These are phyloP conservation scores for Laticauda laticaudata DNA, from an alignment of 2,113 vertebrate species.

Conservation along the genomic window DNA sequence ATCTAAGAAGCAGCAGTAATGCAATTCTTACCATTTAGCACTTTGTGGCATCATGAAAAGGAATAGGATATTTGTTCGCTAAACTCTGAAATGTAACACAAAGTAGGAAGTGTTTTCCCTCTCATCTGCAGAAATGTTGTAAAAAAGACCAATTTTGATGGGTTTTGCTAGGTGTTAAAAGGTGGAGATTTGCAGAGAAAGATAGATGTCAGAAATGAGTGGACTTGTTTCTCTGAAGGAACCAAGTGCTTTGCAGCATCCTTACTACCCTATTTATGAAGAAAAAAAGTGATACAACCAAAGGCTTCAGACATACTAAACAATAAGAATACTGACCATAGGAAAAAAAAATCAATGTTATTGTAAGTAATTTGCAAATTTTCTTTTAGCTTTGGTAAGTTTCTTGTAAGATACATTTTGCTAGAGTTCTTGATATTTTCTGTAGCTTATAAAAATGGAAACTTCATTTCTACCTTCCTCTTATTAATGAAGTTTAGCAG, in stretches of 20 bases:
- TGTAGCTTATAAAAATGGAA: not conserved
- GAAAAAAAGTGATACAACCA: conserved; percentile 35
- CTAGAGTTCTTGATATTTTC: not conserved
- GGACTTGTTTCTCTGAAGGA: conserved; percentile 8
- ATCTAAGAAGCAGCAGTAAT: conserved; percentile 81
- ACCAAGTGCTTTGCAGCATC: conserved; percentile 7
- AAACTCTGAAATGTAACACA: conserved; percentile 77
- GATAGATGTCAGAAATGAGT: not conserved
- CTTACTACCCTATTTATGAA: not conserved
- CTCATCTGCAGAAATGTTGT: conserved; percentile 44
- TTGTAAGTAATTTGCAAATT: conserved; percentile 52
- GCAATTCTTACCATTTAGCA: conserved; percentile 85
- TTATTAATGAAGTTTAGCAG: not conserved
- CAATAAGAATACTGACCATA: conserved; percentile 24
- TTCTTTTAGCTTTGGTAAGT: not conserved
- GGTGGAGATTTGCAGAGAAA: conserved; percentile 42
- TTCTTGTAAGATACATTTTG: not conserved
- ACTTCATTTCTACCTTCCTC: not conserved
- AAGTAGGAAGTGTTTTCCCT: conserved; percentile 64
- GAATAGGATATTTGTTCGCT: conserved; percentile 79
- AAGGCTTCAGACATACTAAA: conserved; percentile 25
- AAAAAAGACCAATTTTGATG: conserved; percentile 34
- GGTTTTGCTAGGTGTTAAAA: conserved; percentile 45
- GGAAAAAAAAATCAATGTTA: conserved; percentile 9
- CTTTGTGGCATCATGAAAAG: conserved; percentile 77